phyloP scores from a whole-genome alignment of 2,888 invertebrate species.

The Stomorhina lunata region DNA sequence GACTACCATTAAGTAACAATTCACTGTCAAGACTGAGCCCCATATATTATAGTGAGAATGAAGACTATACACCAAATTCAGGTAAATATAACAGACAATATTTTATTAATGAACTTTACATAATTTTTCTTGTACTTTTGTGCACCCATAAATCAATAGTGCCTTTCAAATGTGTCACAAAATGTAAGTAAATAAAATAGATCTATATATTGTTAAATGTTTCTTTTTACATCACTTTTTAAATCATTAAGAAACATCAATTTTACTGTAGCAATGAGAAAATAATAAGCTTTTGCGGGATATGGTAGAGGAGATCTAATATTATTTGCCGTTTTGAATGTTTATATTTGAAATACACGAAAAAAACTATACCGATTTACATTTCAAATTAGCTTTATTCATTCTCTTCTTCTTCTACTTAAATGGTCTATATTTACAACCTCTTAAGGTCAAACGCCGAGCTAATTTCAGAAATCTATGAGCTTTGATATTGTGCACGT shows the following conservation, averaged over 20 bases:
- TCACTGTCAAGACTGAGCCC: slow-evolving; percentile 83
- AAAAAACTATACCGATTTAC: no score
- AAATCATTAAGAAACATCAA: no score
- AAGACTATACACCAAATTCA: slow-evolving; percentile 83
- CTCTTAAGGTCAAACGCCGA: no score
- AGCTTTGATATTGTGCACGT: no score
- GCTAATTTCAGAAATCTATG: no score
- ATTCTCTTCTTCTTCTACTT: no score
- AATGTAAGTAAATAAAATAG: slow-evolving; percentile 52
- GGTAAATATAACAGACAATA: slow-evolving; percentile 75
- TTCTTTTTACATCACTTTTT: no score
- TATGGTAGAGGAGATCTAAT: no score
- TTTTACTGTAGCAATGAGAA: no score
- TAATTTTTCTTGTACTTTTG: slow-evolving; percentile 7
- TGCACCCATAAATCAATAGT: slow-evolving; percentile 74
- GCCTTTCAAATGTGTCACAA: slow-evolving; percentile 79
- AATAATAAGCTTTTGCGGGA: no score
- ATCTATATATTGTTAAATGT: background rate
- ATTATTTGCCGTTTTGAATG: background rate
- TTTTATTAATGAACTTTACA: background rate
- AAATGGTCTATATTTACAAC: no score
- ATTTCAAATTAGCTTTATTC: no score
- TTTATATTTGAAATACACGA: background rate
- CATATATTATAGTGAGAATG: slow-evolving; percentile 84
- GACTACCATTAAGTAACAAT: slow-evolving; percentile 81